These are phyloP conservation scores for Dromiciops gliroides DNA, from an alignment of 2,113 vertebrate genomes.

Conservation along the genomic window DNA sequence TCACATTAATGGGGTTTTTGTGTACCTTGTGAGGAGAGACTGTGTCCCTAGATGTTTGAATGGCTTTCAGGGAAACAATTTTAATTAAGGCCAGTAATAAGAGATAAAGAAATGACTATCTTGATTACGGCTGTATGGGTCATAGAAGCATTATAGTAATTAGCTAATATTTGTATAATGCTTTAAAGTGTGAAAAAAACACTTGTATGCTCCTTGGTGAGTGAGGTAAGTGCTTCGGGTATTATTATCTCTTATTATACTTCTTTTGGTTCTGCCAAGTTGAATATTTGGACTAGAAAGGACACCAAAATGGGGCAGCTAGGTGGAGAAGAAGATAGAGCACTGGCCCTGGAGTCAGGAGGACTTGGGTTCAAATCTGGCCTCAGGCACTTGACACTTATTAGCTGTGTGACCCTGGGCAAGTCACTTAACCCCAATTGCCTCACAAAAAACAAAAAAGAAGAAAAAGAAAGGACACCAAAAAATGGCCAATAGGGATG, in stretches of 20 bases:
- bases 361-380: too few species aligned
- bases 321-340: too few species aligned
- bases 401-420: too few species aligned
- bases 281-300: background rate
- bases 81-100: background rate
- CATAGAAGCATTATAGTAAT: background rate
- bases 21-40: background rate
- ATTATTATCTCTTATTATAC: background rate
- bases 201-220: background rate
- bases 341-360: too few species aligned
- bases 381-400: too few species aligned
- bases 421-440: too few species aligned
- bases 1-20: conserved; percentile 19
- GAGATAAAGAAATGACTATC: background rate
- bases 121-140: background rate
- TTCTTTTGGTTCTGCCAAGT: background rate
- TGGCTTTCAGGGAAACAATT: background rate
- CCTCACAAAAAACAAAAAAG: too few species aligned
- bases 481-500: background rate
- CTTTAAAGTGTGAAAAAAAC: background rate
- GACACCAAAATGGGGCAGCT: too few species aligned
- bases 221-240: background rate
- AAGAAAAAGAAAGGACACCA: background rate
- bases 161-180: background rate
- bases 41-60: background rate